Evolutionary conservation across 37 sponge, comb jelly and placozoan genomes (phyloP), one percentile per base, ranked within the genome.

Genomic region (Lycopodina hypogea): DNA sequence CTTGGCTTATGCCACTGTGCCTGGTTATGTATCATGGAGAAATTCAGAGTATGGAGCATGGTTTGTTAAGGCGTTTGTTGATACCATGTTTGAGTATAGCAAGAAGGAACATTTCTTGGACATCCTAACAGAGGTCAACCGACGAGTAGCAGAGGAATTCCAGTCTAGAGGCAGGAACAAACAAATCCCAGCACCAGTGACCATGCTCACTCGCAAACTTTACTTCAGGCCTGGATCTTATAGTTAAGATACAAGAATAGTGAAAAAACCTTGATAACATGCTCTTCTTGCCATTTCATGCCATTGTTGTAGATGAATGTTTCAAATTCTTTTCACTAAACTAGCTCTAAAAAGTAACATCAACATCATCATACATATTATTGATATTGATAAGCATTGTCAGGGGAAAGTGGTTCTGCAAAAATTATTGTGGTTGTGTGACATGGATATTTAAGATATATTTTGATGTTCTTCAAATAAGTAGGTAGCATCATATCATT

Each of bases 21-120:
- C 96, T 1, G 93, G 93, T 55, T 95, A 93, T 48, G 90, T 90
- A 38, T 95, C 96, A 0, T 95, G 96, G 96, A 48, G 96, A 11
- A 95, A 93, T 76, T 84, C 72, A n/a, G 73, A 85, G 91, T 86
- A 73, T 78, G 95, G 95, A 7, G 84, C 95, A 50, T 95, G 95
- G 92, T 93, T 94, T 77, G 69, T 94, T 33, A 86, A 90, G 78
- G 94, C 91, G 15, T 68, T 94, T 41, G 75, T 71, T 14, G 91
- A 94, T 52, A 68, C 76, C 26, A 65, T 94, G 81, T 19, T 21
- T 14, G 83, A 90, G 69, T 35, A 59, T 23, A 78, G 82, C 11
- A 2, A 3, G 7, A 80, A 78, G 63, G 85, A 84, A 42, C 83
- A 90, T 56, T 68, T 94, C 40, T 42, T 81, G 71, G 83, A 80